Conservation (phyloP, 2,113 vertebrate species). For the Labeo catla region DNA sequence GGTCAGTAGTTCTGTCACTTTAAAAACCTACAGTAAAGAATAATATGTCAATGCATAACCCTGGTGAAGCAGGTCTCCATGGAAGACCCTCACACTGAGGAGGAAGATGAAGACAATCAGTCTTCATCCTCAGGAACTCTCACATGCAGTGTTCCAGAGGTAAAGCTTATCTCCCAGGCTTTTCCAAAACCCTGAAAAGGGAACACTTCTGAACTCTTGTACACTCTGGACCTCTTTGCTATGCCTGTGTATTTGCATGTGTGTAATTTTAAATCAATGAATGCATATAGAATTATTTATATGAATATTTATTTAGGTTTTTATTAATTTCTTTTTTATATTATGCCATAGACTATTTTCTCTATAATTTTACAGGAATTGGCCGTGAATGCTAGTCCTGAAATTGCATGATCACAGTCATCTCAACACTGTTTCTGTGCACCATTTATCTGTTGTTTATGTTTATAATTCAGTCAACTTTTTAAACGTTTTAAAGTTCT, state of each 20-base stretch:
- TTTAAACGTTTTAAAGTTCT: not conserved
- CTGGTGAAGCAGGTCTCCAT: constrained; percentile 65
- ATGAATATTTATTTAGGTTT: not conserved
- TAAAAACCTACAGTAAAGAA: not conserved
- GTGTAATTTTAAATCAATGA: not conserved
- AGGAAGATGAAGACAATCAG: constrained; percentile 63
- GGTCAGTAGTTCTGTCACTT: not conserved
- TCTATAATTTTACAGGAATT: not conserved
- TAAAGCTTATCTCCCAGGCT: constrained; percentile 61
- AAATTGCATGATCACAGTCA: not conserved
- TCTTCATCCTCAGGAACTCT: constrained; percentile 79
- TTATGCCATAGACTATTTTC: not conserved
- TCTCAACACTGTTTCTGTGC: not conserved
- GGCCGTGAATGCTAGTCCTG: not conserved
- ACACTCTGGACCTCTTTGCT: not conserved
- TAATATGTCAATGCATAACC: constrained; percentile 17
- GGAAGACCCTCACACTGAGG: constrained; percentile 61
- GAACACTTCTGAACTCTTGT: not conserved
- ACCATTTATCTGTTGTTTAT: not conserved
- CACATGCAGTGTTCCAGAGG: constrained; percentile 75
- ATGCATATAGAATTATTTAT: not conserved
- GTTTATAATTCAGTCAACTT: not conserved
- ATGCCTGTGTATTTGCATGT: not conserved
- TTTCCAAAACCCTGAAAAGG: not conserved
- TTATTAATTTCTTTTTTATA: not conserved